These are phyloP conservation scores for Gisinianus flammeolus DNA, from an alignment of 2,888 invertebrate genomes.

Conservation along the genomic window DNA sequence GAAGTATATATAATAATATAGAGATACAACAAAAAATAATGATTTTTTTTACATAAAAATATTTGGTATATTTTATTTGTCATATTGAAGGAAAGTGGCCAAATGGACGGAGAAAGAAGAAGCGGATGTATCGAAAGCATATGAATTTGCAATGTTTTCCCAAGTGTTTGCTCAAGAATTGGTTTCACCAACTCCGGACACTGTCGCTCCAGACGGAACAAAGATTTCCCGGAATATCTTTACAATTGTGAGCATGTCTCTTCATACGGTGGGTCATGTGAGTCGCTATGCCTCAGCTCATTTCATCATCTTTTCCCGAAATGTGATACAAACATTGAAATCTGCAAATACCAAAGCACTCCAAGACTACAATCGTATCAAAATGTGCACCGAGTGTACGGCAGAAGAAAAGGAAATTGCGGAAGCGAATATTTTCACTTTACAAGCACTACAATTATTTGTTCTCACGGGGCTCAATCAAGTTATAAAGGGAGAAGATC, in stretches of 20 bases:
- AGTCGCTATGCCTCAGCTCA: background rate
- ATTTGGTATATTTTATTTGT: background rate
- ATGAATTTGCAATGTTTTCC: conserved; percentile 17
- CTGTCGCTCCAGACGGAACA: background rate
- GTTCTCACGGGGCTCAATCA: background rate
- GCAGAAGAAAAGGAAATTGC: background rate
- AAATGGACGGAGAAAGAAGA: background rate
- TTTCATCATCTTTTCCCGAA: conserved; percentile 17
- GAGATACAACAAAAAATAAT: background rate
- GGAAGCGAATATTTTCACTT: background rate
- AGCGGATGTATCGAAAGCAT: background rate
- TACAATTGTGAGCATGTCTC: conserved; percentile 13
- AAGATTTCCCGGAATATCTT: conserved; percentile 17
- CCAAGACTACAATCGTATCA: background rate
- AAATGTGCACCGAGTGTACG: background rate
- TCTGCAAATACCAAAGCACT: background rate
- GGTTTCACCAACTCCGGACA: background rate
- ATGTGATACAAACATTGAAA: conserved; percentile 16
- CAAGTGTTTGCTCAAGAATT: conserved; percentile 12
- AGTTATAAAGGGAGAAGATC: background rate
- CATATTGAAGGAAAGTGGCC: background rate
- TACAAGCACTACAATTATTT: conserved; percentile 16
- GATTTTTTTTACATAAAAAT: background rate
- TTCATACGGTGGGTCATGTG: background rate
- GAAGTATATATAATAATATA: background rate